A percentile compares a stretch with the other conserved stretches of the same genome.
These are phyloP conservation scores for Pterocles burchelli DNA, from an alignment of 2,113 vertebrate species.

Conservation along the genomic window DNA sequence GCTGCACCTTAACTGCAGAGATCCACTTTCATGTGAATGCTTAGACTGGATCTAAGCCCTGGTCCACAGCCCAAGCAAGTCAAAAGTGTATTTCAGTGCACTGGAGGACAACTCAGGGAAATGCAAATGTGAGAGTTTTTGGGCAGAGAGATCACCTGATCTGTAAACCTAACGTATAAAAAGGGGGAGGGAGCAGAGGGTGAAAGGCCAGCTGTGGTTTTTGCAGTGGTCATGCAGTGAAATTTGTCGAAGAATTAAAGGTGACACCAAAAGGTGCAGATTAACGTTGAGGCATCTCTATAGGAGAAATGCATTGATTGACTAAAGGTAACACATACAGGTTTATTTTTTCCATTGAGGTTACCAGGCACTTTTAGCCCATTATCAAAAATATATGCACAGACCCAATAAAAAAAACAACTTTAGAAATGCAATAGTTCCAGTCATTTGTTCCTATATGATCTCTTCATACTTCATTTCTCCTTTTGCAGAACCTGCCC, in stretches of 20 bases:
- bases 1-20: not conserved
- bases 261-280: not conserved
- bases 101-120: not conserved
- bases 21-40: conserved; percentile 16
- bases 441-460: not conserved
- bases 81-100: not conserved
- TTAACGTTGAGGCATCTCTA: not conserved
- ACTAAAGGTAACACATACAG: not conserved
- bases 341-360: not conserved
- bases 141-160: not conserved
- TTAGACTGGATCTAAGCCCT: not conserved
- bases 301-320: not conserved
- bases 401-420: not conserved
- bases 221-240: not conserved
- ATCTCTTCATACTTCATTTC: not conserved
- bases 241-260: not conserved
- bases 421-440: not conserved
- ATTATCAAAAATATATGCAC: not conserved
- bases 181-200: not conserved
- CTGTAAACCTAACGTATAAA: not conserved
- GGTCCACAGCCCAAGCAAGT: not conserved
- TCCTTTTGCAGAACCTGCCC: not conserved
- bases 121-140: not conserved
- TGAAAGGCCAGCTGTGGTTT: not conserved
- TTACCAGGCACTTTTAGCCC: not conserved